Base-by-base conservation (phyloP, 2,113 vertebrate genomes). In the Pardalotus punctatus region DNA sequence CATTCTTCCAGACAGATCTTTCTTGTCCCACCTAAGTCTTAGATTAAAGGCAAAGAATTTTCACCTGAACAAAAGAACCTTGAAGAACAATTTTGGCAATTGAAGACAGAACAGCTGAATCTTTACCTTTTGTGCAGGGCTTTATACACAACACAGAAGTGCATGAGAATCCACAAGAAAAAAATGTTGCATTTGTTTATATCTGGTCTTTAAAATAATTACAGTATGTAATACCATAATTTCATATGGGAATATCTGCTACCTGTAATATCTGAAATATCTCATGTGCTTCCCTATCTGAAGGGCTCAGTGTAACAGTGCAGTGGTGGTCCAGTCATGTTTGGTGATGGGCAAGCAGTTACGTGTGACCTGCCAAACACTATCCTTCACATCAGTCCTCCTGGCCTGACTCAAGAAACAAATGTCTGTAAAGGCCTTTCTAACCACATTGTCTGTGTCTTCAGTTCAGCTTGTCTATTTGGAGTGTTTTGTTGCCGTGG, bases 401-500 rank as follows among this genome's bases (percentile, higher is more conserved):
- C n/a, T 60, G 11, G 9, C 14, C 50, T 40, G 56, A 53, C 29
- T 65, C 31, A 84, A 27, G 43, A 48, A 35, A 60, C 17, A 84
- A 8, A 8, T 19, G 51, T n/a, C 27, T 78, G 38, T 24, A 70
- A 51, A 53, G 21, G 28, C 25, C 25, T 81, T 81, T 70, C 22
- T 53, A 36, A 57, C 1, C 4, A 28, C 29, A 25, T 2, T 45
- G 10, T 28, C 24, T 40, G 1, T 29, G 22, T 66, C 25, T 84
- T 66, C 50, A 57, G 14, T 18, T 91, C 60, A 43, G 6, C 25
- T 27, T 53, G 31, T 35, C 31, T 12, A 74, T 85, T 31, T 88
- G 56, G 40, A 81, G 12, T 21, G 14, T 43, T 78, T 54, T 0
- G 0, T 71, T 81, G 36, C 13, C 3, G 0, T 11, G 28, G n/a